Conservation (phyloP, 2,113 vertebrate species). For the Periophthalmodon schlosseri region DNA sequence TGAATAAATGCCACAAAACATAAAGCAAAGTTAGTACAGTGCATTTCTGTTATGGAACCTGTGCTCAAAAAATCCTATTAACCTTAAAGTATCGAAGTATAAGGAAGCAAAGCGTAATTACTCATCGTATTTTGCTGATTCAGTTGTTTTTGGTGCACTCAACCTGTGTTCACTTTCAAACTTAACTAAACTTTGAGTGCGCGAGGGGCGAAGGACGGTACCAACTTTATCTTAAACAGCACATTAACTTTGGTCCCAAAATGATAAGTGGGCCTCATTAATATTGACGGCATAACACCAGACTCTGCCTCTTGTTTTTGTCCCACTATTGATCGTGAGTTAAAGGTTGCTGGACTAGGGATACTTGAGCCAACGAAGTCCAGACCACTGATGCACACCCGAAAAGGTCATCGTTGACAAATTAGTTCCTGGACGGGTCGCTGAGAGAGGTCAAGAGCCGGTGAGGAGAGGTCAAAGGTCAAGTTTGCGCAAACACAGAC, state of each 20-base stretch:
- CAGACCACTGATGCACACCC: constrained; percentile 1
- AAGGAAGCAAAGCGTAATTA: background rate
- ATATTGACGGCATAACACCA: constrained; percentile 40
- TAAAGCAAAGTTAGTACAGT: background rate
- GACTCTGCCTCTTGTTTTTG: constrained; percentile 22
- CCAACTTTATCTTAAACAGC: constrained; percentile 44
- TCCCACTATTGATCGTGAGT: constrained; percentile 41
- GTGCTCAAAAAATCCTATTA: background rate
- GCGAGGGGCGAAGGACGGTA: constrained; percentile 44
- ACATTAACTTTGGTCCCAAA: constrained; percentile 41
- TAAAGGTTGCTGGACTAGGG: background rate
- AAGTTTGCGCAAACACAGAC: constrained; percentile 59
- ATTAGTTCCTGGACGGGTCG: constrained; percentile 69
- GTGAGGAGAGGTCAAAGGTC: constrained; percentile 51
- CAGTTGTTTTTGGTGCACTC: background rate
- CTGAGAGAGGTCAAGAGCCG: constrained; percentile 44
- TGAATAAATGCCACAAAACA: background rate
- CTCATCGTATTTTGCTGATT: background rate
- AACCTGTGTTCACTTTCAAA: background rate
- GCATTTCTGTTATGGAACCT: background rate
- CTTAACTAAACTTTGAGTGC: background rate
- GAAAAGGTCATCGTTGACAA: constrained; percentile 60
- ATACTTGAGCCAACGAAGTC: constrained; percentile 9
- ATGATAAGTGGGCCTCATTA: constrained; percentile 20
- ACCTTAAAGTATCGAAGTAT: background rate